Conservation (phyloP, 2,888 invertebrate species). For the Synanthedon myopaeformis region DNA sequence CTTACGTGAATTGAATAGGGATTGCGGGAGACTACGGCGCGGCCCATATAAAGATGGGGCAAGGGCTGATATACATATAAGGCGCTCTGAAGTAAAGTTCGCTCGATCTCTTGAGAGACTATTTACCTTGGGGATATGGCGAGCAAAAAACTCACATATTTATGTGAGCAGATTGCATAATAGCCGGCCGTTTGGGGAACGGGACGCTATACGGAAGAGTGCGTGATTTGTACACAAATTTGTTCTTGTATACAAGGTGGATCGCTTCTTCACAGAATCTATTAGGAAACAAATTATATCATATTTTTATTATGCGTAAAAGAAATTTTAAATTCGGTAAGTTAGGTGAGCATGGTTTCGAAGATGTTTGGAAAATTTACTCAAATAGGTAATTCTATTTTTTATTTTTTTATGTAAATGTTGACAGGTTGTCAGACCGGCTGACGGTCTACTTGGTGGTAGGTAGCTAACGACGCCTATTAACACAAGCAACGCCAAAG, state of each 20-base stretch:
- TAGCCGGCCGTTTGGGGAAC: constrained; percentile 46
- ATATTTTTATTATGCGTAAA: too few relatives aligned
- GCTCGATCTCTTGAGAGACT: constrained; percentile 42
- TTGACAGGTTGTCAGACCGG: too few relatives aligned
- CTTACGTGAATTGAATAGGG: constrained; percentile 69
- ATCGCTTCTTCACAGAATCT: background rate
- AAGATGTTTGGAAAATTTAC: too few relatives aligned
- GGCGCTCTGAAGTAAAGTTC: constrained; percentile 30
- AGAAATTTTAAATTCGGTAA: too few relatives aligned
- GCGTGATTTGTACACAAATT: constrained; percentile 35
- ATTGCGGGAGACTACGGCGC: constrained; percentile 64
- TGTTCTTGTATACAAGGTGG: background rate
- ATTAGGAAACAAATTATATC: background rate
- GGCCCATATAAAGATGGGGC: constrained; percentile 69
- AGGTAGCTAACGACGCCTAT: too few relatives aligned
- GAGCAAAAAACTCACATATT: constrained; percentile 43
- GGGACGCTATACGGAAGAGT: constrained; percentile 19
- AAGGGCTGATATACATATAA: constrained; percentile 56
- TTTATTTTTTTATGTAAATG: too few relatives aligned
- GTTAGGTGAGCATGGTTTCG: too few relatives aligned
- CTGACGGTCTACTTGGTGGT: too few relatives aligned
- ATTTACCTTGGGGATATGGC: constrained; percentile 51
- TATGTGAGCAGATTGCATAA: constrained; percentile 60
- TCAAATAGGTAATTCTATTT: too few relatives aligned
- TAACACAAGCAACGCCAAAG: too few relatives aligned